phyloP scores from a whole-genome alignment of 1,140 invertebrate species.

The Listronotus bonariensis region DNA sequence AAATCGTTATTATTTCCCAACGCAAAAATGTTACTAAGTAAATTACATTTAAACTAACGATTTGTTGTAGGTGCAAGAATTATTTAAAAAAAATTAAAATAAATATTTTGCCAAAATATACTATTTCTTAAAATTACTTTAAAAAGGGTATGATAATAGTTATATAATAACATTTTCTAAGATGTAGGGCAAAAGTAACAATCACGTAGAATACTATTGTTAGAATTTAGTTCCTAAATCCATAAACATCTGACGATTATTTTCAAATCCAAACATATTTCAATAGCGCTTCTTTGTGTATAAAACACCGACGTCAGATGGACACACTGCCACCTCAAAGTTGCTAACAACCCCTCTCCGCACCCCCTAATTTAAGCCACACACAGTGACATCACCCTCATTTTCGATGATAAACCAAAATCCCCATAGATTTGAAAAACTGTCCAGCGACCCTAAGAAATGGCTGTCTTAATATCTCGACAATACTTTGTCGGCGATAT shows the following conservation, averaged over 20 bases:
- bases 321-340: conserved; percentile 2
- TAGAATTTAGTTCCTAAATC: too few relatives aligned
- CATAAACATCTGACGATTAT: not conserved
- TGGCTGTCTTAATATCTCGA: conserved; percentile 17
- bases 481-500: conserved; percentile 23
- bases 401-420: not conserved
- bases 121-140: too few relatives aligned
- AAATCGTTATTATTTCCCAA: too few relatives aligned
- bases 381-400: conserved; percentile 26
- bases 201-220: too few relatives aligned
- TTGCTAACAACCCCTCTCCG: not conserved
- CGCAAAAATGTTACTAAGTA: too few relatives aligned
- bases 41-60: too few relatives aligned
- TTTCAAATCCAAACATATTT: not conserved
- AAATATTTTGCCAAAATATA: too few relatives aligned
- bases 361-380: conserved; percentile 20
- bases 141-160: too few relatives aligned
- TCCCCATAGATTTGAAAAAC: conserved; percentile 12
- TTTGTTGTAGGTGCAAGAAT: too few relatives aligned
- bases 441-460: conserved; percentile 21
- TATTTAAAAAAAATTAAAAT: too few relatives aligned
- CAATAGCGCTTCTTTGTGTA: not conserved
- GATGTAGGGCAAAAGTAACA: too few relatives aligned
- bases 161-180: too few relatives aligned
- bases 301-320: not conserved